Conservation (phyloP, 23 tunicate genomes). For the Halocynthia roretzi region DNA sequence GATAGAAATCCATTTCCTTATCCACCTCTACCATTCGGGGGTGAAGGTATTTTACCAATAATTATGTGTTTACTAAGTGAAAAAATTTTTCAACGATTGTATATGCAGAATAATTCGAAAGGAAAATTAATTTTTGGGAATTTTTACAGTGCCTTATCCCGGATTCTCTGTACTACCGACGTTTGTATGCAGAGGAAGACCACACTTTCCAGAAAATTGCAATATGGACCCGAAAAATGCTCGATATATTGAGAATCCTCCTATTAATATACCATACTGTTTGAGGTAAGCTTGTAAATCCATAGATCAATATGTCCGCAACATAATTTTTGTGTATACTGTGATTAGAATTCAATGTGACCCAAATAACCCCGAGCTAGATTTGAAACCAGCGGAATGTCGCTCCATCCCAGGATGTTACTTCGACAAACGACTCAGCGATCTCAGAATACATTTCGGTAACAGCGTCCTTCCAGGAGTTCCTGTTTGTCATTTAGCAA, state of each 20-base stretch:
- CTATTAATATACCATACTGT: constrained; percentile 18
- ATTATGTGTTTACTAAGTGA: background rate
- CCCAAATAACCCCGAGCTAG: background rate
- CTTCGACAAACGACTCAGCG: constrained; percentile 1
- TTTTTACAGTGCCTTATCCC: constrained; percentile 18
- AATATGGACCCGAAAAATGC: constrained; percentile 4
- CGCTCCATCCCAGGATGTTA: constrained; percentile 21
- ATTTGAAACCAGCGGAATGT: background rate
- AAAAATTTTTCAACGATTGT: no score
- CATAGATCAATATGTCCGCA: background rate
- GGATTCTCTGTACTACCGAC: constrained; percentile 15
- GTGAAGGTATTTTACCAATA: constrained; percentile 11
- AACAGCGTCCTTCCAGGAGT: constrained; percentile 22
- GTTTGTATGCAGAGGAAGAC: constrained; percentile 12
- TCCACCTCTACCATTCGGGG: constrained; percentile 8
- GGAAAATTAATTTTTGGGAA: no score
- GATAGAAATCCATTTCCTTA: background rate
- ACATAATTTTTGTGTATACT: background rate
- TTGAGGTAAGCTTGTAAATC: constrained; percentile 14
- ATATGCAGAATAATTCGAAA: no score
- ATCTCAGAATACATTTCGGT: constrained; percentile 8
- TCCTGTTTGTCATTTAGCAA: constrained; percentile 23
- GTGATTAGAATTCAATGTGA: constrained; percentile 21
- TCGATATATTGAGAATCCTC: constrained; percentile 5
- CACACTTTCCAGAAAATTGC: constrained; percentile 9